Conservation (phyloP, 1,140 invertebrate species). For the Tetraneura akinire region DNA sequence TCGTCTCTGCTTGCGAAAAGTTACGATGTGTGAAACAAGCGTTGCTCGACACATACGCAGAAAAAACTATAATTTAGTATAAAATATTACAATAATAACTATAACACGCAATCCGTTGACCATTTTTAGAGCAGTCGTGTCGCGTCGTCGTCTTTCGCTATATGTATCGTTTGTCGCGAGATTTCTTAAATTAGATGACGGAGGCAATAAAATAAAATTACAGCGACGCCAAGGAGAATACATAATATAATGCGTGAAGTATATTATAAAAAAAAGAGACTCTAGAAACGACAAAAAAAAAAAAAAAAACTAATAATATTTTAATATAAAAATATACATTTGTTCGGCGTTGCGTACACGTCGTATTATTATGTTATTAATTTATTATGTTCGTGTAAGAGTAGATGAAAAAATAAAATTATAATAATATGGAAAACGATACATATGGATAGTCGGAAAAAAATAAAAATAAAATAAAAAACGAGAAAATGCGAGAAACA, state of each 20-base stretch:
- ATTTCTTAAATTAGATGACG: slow-evolving; percentile 47
- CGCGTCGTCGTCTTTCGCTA: background rate
- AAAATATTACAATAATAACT: slow-evolving; percentile 7
- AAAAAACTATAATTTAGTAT: slow-evolving; percentile 34
- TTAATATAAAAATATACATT: slow-evolving; percentile 42
- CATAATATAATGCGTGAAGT: background rate
- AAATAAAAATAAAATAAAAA: background rate
- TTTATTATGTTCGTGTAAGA: no score
- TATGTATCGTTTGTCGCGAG: slow-evolving; percentile 23
- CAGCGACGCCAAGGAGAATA: background rate
- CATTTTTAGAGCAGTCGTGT: background rate
- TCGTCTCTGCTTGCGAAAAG: no score
- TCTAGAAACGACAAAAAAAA: background rate
- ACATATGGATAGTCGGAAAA: no score
- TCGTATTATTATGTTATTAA: no score
- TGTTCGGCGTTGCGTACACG: background rate
- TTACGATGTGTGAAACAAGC: no score
- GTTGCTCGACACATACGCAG: background rate
- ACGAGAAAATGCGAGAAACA: background rate
- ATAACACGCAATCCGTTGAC: background rate
- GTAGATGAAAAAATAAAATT: no score
- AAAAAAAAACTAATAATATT: no score
- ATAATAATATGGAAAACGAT: no score
- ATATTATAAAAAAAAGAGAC: background rate
- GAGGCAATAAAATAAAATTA: slow-evolving; percentile 46